phyloP scores from a whole-genome alignment of 2,113 vertebrate species.

The Nerophis lumbriciformis region DNA sequence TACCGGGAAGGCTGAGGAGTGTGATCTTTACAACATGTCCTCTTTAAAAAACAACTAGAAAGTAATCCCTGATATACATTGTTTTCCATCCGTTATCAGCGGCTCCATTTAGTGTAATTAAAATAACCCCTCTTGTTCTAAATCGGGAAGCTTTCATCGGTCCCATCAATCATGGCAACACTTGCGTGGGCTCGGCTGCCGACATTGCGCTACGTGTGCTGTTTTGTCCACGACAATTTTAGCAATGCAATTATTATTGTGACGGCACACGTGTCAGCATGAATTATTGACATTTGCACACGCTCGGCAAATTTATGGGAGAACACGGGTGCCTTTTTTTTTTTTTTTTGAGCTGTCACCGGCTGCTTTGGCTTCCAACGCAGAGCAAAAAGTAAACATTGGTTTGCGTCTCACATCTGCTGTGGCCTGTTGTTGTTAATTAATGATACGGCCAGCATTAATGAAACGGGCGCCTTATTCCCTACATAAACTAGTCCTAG shows the following conservation, averaged over 20 bases:
- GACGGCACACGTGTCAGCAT: slow-evolving; percentile 61
- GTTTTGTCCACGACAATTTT: slow-evolving; percentile 41
- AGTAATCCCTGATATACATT: slow-evolving; percentile 44
- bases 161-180: neutral
- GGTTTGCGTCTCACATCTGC: slow-evolving; percentile 18
- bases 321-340: slow-evolving; percentile 40
- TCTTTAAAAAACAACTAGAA: slow-evolving; percentile 26
- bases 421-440: slow-evolving; percentile 1
- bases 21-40: slow-evolving; percentile 68
- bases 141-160: neutral
- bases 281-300: slow-evolving; percentile 64
- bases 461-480: neutral
- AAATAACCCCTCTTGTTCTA: neutral
- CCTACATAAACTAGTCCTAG: neutral
- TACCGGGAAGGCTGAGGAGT: too few relatives aligned
- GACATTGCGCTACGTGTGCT: slow-evolving; percentile 19
- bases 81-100: slow-evolving; percentile 14
- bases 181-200: slow-evolving; percentile 3
- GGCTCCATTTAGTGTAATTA: slow-evolving; percentile 19
- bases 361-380: slow-evolving; percentile 22
- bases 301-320: slow-evolving; percentile 46
- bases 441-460: neutral
- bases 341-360: slow-evolving; percentile 27
- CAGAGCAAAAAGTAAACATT: slow-evolving; percentile 21
- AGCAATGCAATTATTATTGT: slow-evolving; percentile 59